Percentiles rank a stretch among this genome's conserved stretches.
Conservation (phyloP, 35 echinoderm and acorn worm species). For the Nesometra sesokonis region DNA sequence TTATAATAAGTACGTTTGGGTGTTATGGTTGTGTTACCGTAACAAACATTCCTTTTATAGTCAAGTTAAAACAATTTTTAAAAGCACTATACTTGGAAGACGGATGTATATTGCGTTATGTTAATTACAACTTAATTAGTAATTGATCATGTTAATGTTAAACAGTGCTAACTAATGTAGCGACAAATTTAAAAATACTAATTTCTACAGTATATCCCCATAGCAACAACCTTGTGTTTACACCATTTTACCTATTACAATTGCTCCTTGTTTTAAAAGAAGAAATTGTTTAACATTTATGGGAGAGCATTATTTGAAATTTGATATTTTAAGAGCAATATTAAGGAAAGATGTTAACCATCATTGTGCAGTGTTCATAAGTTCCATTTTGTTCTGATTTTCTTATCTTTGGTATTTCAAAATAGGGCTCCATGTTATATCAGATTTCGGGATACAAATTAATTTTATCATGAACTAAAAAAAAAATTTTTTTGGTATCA, state of each 20-base stretch:
- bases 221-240: neutral
- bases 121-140: too few species aligned
- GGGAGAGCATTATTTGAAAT: neutral
- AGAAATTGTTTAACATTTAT: neutral
- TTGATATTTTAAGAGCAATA: neutral
- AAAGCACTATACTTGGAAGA: too few species aligned
- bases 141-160: neutral
- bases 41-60: too few species aligned
- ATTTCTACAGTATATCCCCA: neutral
- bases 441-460: neutral
- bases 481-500: neutral
- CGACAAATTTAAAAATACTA: neutral
- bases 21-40: too few species aligned
- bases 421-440: neutral
- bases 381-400: neutral
- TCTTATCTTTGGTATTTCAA: neutral
- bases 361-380: neutral
- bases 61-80: too few species aligned
- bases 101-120: too few species aligned
- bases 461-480: neutral
- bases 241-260: neutral
- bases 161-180: neutral
- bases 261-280: neutral
- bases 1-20: too few species aligned
- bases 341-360: neutral